Base-by-base conservation (phyloP, 2,888 invertebrate species). In the Cephus nigrinus region DNA sequence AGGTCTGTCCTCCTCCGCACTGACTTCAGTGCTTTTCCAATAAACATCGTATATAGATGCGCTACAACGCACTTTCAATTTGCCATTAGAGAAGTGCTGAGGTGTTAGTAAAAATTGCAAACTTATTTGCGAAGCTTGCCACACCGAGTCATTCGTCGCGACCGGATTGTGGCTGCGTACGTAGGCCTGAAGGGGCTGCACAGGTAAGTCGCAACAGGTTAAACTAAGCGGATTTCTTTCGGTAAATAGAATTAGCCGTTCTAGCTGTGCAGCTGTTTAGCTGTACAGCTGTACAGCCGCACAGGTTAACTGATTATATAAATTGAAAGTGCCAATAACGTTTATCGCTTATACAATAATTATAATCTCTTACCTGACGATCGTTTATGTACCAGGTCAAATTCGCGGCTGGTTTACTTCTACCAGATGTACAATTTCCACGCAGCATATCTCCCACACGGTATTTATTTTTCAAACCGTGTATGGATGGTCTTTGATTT, bases 31-130 rank as follows among this genome's bases (percentile, higher is more conserved):
- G 86, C 94, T 94, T 88, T 94, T 93, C 92, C 94, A 94, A 88
- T 95, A 95, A 74, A 95, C 92, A 84, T 94, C 93, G 88, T 94
- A 93, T 84, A 95, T 92, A 80, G 94, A 94, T 0, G 95, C 95
- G 81, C 94, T 94, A 90, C 95, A 95, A 2, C 95, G 93, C 71
- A 95, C 93, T 91, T 93, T 93, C 55, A 94, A 88, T 86, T 93
- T 93, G n/a, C 93, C 93, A 75, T 90, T 90, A 32, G 90, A 87
- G 84, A 94, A 94, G 88, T 93, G 93, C 40, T 93, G 92, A 77
- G 91, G 88, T 71, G 91, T 92, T 12, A 93, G 91, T 76, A 92
- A 91, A 87, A 94, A 93, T 82, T 93, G 93, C 55, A 94, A 92
- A 75, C 93, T 92, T 79, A 93, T 91, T 78, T 92, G 91, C 36